Evolutionary conservation across 1,140 invertebrate species (phyloP).

Genomic region (Euura saliciscinereae): DNA sequence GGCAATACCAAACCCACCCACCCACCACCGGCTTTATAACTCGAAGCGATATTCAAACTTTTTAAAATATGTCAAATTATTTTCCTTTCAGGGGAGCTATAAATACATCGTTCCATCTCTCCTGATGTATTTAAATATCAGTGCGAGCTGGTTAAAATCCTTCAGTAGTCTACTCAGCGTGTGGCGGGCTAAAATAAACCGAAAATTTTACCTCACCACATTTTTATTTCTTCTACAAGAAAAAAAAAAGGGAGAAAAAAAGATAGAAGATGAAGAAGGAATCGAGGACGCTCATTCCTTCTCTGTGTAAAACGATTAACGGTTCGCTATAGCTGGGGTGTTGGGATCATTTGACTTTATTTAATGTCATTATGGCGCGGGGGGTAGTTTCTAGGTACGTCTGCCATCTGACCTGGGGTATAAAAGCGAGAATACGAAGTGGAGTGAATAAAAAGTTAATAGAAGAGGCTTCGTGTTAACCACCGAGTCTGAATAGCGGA

Average conservation of each 20-base stretch:
- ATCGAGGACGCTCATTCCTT: background rate
- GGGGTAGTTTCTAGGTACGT: background rate
- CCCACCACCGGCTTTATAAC: constrained; percentile 37
- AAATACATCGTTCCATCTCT: constrained; percentile 45
- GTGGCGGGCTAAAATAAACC: constrained; percentile 31
- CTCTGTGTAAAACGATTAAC: too few species aligned
- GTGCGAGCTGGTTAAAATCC: constrained; percentile 16
- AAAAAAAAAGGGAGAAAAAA: constrained; percentile 14
- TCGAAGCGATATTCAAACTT: constrained; percentile 52
- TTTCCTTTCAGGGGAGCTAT: constrained; percentile 44
- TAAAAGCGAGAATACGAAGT: too few species aligned
- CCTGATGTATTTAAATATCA: constrained; percentile 45
- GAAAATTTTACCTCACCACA: background rate
- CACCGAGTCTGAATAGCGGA: too few species aligned
- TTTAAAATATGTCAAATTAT: constrained; percentile 57
- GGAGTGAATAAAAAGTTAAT: too few species aligned
- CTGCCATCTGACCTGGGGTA: background rate
- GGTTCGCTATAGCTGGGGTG: too few species aligned
- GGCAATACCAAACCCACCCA: too few species aligned
- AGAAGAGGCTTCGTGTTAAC: too few species aligned
- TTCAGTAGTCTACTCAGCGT: background rate
- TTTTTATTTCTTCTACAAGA: background rate
- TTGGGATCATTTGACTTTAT: background rate
- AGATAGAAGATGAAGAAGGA: constrained; percentile 3
- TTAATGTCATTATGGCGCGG: background rate